Evolutionary conservation across 2,888 invertebrate genomes (phyloP).

Genomic region (Glyphotaelius pellucidus): DNA sequence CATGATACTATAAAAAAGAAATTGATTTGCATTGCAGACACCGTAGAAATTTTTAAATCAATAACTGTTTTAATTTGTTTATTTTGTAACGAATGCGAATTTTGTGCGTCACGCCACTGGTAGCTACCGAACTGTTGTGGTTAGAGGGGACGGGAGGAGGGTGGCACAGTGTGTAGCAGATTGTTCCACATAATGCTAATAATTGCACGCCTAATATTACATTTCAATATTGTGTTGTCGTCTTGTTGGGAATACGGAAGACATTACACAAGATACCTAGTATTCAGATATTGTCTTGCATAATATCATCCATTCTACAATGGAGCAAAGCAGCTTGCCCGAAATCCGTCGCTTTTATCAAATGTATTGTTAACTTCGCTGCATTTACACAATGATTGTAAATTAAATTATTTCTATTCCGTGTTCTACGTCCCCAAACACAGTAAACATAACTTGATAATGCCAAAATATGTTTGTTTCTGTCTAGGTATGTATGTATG

Average conservation of each 20-base stretch:
- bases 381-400: no score
- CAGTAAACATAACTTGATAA: no score
- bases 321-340: not conserved
- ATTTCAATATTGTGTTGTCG: not conserved
- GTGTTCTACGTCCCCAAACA: no score
- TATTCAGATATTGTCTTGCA: not conserved
- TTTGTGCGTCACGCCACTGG: not conserved
- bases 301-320: not conserved
- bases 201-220: not conserved
- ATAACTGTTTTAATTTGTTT: no score
- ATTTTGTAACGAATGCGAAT: not conserved
- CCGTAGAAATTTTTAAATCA: no score
- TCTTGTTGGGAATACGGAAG: not conserved
- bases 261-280: not conserved
- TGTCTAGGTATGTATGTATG: no score
- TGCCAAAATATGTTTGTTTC: no score
- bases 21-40: no score
- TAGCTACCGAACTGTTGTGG: not conserved
- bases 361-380: not conserved
- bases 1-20: no score
- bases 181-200: not conserved
- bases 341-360: not conserved
- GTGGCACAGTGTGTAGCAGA: not conserved
- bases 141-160: not conserved
- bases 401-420: no score